Evolutionary conservation across 2,888 invertebrate genomes (phyloP), one percentile per base, ranked within the genome.

Genomic region (Hydropsyche betteni): DNA sequence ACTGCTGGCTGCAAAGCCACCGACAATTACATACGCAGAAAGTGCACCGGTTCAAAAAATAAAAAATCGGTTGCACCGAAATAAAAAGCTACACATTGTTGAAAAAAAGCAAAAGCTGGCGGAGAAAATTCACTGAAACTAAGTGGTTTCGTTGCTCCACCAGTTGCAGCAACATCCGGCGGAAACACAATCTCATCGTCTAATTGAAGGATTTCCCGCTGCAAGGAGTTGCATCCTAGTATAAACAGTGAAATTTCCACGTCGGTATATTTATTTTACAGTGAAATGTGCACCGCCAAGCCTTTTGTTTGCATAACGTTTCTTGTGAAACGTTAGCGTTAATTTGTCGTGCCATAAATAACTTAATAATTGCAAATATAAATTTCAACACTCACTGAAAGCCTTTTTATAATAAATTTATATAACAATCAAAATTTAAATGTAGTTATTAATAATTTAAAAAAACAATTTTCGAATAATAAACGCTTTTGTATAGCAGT

Each of bases 191-290:
- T 79, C 79, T 78, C 77, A 78, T 78, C 77, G 75, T 79, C 76
- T 79, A 79, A 79, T 79, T 79, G 79, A 79, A 75, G 79, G 77
- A 75, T 79, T 79, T 78, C 79, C 79, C 78, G 78, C 74, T 77
- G 74, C 76, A 75, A 75, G 75, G 75, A 75, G 71, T 53, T 74
- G 70, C 74, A 74, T 69, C 69, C 75, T 75, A 69, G 64, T 70
- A 51, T 74, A 78, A 78, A 78, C 68, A 51, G 34, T 34, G 51
- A 50, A 16, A 74, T 68, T 69, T 36, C 50, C 53, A 24, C 55
- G 34, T 36, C 36, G 55, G 55, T 61, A 68, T 77, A 75, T 77
- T 77, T 77, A 75, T 77, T 77, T 64, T 75, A 69, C 51, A 55
- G 77, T 36, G 64, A 75, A 70, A 73, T 75, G 73, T 72, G 72